These are phyloP conservation scores for Dasypus novemcinctus DNA, from an alignment of 2,113 vertebrate species.

Conservation along the genomic window DNA sequence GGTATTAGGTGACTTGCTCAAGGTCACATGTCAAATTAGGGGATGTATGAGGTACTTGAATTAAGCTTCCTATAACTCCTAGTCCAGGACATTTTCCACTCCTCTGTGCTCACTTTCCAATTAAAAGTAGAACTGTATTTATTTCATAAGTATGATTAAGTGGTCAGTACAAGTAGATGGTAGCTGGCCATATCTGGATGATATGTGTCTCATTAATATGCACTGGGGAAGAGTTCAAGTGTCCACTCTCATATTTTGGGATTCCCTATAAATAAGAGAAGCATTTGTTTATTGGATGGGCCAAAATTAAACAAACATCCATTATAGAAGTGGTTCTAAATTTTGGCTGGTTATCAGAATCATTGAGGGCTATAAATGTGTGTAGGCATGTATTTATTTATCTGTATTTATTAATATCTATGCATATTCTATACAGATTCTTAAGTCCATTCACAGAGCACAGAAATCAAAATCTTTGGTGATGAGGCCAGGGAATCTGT, in stretches of 20 bases:
- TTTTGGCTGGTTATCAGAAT: neutral
- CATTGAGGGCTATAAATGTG: neutral
- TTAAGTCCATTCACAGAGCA: neutral
- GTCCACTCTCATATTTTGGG: neutral
- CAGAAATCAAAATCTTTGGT: neutral
- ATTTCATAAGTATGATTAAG: neutral
- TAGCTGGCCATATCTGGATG: neutral
- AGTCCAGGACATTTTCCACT: neutral
- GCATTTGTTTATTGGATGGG: neutral
- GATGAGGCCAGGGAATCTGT: neutral
- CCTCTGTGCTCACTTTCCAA: neutral
- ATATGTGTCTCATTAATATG: neutral
- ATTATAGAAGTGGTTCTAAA: neutral
- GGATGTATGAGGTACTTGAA: neutral
- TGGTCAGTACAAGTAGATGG: neutral
- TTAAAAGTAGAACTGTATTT: neutral
- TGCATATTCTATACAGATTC: neutral
- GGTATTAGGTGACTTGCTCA: neutral
- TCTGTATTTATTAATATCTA: too few species aligned
- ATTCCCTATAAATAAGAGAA: neutral
- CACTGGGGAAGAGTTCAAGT: rapidly evolving
- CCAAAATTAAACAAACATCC: neutral
- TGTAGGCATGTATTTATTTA: neutral
- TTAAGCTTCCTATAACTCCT: neutral
- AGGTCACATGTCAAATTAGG: neutral